These are phyloP conservation scores for Pachydiplax longipennis DNA, from an alignment of 2,888 invertebrate species.

Conservation along the genomic window DNA sequence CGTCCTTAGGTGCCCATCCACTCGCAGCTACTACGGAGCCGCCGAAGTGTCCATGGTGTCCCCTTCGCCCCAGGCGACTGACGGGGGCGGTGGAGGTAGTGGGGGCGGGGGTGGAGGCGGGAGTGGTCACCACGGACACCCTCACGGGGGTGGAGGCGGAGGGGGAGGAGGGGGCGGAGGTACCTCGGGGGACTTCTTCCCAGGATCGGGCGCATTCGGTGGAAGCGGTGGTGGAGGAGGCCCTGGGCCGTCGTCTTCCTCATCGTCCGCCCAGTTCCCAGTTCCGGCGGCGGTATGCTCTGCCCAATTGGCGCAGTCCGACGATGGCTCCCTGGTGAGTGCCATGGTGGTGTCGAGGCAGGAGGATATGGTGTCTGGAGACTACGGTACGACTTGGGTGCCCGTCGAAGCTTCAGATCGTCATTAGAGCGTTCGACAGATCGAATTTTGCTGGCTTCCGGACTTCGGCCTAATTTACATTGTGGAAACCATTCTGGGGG, in stretches of 20 bases:
- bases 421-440: neutral
- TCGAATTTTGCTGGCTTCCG: neutral
- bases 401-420: neutral
- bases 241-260: neutral
- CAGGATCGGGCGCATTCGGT: neutral
- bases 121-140: neutral
- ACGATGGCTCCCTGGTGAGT: constrained; percentile 45
- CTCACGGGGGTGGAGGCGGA: neutral
- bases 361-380: neutral
- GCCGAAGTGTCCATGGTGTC: constrained; percentile 36
- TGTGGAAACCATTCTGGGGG: neutral
- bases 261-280: constrained; percentile 22
- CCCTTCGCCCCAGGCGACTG: constrained; percentile 15
- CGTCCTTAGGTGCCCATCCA: constrained; percentile 28
- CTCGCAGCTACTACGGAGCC: constrained; percentile 36
- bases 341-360: neutral
- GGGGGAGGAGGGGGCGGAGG: neutral
- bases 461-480: neutral
- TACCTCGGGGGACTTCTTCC: neutral
- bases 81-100: neutral
- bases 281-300: constrained; percentile 40
- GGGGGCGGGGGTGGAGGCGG: neutral
- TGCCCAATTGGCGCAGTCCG: constrained; percentile 36
- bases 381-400: neutral
- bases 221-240: constrained; percentile 9